Conservation (phyloP, 2,113 vertebrate species). For the zebrafish (Danio rerio) region GRCz12tu NC_133188.1:18059001-18059500, state of each 20-base stretch:
- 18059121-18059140: conserved; percentile 3
- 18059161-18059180: background rate
- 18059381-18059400: background rate
- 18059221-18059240: background rate
- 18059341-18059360: background rate
- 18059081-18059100: conserved; percentile 1
- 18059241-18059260: too few relatives aligned
- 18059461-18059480: conserved; percentile 3
- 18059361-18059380: background rate
- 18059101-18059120: background rate
- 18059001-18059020: conserved; percentile 39
- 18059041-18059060: conserved; percentile 4
- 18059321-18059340: background rate
- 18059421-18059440: conserved; percentile 37
- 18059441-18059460: background rate
- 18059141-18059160: background rate
- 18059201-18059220: background rate
- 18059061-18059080: conserved; percentile 15
- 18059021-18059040: conserved; percentile 9
- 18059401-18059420: conserved; percentile 36
- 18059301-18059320: background rate
- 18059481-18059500: conserved; percentile 13
- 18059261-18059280: background rate
- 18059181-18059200: background rate
- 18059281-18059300: background rate